Conservation (phyloP, 2,113 vertebrate species). For the Etheostoma spectabile region DNA sequence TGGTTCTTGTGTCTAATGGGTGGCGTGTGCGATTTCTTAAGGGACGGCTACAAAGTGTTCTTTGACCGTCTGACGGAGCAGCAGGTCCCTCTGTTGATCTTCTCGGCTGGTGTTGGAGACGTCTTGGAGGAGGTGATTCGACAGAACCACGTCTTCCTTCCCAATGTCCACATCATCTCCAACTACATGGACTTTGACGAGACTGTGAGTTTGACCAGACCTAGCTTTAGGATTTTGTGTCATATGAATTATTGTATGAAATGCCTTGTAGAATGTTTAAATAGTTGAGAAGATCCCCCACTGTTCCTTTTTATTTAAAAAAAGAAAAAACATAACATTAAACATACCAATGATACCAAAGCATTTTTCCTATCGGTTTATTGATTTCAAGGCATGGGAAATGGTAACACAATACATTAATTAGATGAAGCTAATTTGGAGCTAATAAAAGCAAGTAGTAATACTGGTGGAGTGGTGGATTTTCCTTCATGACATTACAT, state of each 20-base stretch:
- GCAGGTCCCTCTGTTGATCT: constrained; percentile 89
- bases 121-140: constrained; percentile 89
- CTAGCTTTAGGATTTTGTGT: neutral
- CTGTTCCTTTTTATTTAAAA: too few relatives aligned
- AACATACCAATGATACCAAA: neutral
- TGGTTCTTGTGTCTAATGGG: neutral
- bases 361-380: too few relatives aligned
- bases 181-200: constrained; percentile 94
- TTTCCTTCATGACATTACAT: neutral
- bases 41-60: constrained; percentile 87
- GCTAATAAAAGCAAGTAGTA: neutral
- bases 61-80: constrained; percentile 84
- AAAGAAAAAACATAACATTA: too few relatives aligned
- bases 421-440: neutral
- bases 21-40: constrained; percentile 52
- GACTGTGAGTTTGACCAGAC: constrained; percentile 77
- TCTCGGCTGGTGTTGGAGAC: constrained; percentile 90
- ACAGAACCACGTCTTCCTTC: constrained; percentile 85
- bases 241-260: too few relatives aligned
- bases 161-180: constrained; percentile 89
- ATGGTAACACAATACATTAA: neutral
- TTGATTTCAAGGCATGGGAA: neutral
- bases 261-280: too few relatives aligned
- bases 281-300: neutral
- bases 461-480: neutral